phyloP scores from a whole-genome alignment of 2,797 vertebrate genomes.

The Hoplostethus atlanticus region DNA sequence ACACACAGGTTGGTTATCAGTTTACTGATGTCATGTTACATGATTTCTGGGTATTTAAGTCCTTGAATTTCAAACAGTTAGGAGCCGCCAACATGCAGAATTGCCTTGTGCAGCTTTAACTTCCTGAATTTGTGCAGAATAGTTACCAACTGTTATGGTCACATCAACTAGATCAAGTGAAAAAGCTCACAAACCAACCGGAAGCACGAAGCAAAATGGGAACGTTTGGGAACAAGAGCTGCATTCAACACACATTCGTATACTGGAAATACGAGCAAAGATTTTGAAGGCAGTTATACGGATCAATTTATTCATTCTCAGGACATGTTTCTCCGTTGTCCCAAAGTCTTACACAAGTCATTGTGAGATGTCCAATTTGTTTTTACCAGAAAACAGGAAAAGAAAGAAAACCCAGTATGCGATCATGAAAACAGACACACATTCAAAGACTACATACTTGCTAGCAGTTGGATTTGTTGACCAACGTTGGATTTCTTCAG shows the following conservation, averaged over 20 bases:
- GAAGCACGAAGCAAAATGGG: neutral
- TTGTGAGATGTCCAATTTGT: constrained; percentile 74
- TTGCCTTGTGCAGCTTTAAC: neutral
- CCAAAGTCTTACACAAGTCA: constrained; percentile 82
- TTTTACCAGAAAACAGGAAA: constrained; percentile 72
- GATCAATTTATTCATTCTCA: constrained; percentile 87
- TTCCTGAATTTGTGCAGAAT: neutral
- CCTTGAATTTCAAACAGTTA: no score
- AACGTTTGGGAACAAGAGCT: neutral
- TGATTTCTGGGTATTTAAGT: no score
- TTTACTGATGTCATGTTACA: neutral
- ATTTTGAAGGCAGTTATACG: constrained; percentile 71
- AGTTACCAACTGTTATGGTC: neutral
- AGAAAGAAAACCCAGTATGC: constrained; percentile 50
- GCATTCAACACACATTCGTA: neutral
- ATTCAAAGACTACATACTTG: constrained; percentile 68
- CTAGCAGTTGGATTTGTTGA: constrained; percentile 40
- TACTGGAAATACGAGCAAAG: constrained; percentile 55
- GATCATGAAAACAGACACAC: constrained; percentile 78
- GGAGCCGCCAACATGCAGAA: no score
- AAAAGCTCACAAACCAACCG: neutral
- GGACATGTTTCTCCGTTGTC: constrained; percentile 73
- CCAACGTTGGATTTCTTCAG: constrained; percentile 35
- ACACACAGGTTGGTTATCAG: no score
- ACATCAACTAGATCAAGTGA: neutral